Evolutionary conservation across 2,797 vertebrate genomes (phyloP), one percentile per base, ranked within the genome.

Genomic region (Dicrostonyx torquatus): DNA sequence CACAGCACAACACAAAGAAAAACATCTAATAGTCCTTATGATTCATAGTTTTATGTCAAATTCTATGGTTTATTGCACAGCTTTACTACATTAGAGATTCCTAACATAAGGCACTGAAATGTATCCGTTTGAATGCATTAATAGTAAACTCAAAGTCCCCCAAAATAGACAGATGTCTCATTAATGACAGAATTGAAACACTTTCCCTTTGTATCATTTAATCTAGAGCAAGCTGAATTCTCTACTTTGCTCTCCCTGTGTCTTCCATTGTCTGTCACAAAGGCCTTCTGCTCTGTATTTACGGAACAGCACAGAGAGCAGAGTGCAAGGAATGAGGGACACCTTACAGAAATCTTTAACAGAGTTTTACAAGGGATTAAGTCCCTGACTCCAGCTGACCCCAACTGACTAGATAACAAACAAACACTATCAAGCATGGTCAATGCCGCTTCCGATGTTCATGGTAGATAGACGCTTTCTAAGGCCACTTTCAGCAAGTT

Each of bases 1-100:
- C 17, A 64, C 40, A 62, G 62, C 40, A 83, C 60, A 60, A 60
- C 58, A 60, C 34, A 68, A 26, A 43, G 22, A 12, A 75, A 75
- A 14, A 73, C 6, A 75, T 37, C 75, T 34, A 20, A 8, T 22
- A 20, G 82, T 95, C 89, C 48, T 87, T 87, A 83, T 53, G 86
- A 58, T 53, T 45, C 17, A 79, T 66, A 34, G 53, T 78, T 96
- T 95, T 68, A 60, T 88, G 43, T 90, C 48, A 94, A 89, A 60
- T 83, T 31, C 53, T 91, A 50, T 24, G 76, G 60, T 40, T n/a
- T 34, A 72, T 14, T 22, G 11, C 29, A 62, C 58, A 84, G 43
- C 24, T 83, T 45, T 83, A 83, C 12, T 17, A 24, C 15, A 34
- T 60, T 82, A 45, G 24, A 11, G 55, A 31, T 31, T 62, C 14